Base-by-base conservation (phyloP, 2,797 vertebrate genomes). In the Xyrichtys novacula region DNA sequence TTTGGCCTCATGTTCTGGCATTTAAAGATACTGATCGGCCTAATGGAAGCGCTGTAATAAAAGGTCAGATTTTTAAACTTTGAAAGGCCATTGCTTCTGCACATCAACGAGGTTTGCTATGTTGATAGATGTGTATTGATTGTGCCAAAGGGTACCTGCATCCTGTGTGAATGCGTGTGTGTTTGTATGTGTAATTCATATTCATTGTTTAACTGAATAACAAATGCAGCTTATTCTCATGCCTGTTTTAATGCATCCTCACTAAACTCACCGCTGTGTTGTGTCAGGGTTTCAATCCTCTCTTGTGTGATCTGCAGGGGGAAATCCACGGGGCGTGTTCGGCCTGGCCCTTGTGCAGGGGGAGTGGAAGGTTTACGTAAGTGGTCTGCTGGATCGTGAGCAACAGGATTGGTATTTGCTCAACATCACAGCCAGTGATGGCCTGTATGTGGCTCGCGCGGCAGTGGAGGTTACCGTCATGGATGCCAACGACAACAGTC, bases 401-500 rank as follows among this genome's bases (percentile, higher is more conserved):
- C 90, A 94, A 76, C 96, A 95, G 84, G 97, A 97, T 92, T 94
- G 85, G 90, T 99, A 99, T 65, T 93, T 97, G 83, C 95, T 99
- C 65, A 99, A 97, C 78, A 94, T 98, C 90, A 98, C 96, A 9
- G 97, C 97, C 57, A 97, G 94, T 14, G 98, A 99, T 58, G 97
- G 98, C 12, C 94, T 96, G 1, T 97, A 96, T 78, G 92, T 96
- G 1, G 92, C 95, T 17, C 95, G 93, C 79, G 94, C 96, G 2
- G 87, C 95, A 9, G 96, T 99, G 57, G 97, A 98, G 76, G 97
- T 99, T 54, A 97, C 96, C 57, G 92, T 99, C 58, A 96, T 97
- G 70, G 98, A 99, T 84, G 95, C 95, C 81, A 99, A 99, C 25
- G 98, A 99, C 92, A 99, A 99, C 83, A 96, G 90, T 53, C 98